A percentile compares a stretch with the other conserved stretches of the same genome.
phyloP scores from a whole-genome alignment of 2,113 vertebrate species.

The Pogonocichla stellata region DNA sequence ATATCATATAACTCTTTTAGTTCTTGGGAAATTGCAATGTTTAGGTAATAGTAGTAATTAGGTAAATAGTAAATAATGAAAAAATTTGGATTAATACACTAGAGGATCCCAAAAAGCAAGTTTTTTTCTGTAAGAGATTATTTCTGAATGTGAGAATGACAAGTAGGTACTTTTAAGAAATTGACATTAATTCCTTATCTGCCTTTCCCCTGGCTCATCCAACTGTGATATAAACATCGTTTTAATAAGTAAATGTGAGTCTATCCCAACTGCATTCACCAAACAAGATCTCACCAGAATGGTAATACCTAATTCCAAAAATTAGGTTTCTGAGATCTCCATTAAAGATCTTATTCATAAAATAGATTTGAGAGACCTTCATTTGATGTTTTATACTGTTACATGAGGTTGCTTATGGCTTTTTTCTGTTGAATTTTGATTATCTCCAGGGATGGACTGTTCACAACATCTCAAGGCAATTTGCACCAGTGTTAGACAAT shows the following conservation, averaged over 20 bases:
- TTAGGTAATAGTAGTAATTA: not conserved
- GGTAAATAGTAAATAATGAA: constrained; percentile 21
- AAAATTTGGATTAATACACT: not conserved
- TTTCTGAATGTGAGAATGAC: not conserved
- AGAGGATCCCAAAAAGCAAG: not conserved
- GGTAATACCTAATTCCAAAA: not conserved
- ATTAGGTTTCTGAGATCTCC: not conserved
- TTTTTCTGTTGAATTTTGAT: not conserved
- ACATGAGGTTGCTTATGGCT: not conserved
- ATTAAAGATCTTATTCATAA: not conserved
- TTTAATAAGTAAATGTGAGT: not conserved
- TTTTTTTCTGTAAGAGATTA: not conserved
- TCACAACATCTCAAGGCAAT: not conserved
- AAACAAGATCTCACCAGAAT: not conserved
- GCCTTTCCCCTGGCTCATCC: not conserved
- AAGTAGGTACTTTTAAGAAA: not conserved
- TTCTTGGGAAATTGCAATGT: not conserved
- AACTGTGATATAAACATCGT: not conserved
- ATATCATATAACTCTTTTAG: not conserved
- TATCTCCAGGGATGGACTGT: not conserved
- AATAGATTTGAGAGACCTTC: not conserved
- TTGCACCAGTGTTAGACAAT: not conserved
- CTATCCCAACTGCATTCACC: not conserved
- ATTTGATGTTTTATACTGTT: not conserved
- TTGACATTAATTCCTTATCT: not conserved